These are phyloP conservation scores for Coenonympha arcania DNA, from an alignment of 2,888 invertebrate genomes.

Conservation along the genomic window DNA sequence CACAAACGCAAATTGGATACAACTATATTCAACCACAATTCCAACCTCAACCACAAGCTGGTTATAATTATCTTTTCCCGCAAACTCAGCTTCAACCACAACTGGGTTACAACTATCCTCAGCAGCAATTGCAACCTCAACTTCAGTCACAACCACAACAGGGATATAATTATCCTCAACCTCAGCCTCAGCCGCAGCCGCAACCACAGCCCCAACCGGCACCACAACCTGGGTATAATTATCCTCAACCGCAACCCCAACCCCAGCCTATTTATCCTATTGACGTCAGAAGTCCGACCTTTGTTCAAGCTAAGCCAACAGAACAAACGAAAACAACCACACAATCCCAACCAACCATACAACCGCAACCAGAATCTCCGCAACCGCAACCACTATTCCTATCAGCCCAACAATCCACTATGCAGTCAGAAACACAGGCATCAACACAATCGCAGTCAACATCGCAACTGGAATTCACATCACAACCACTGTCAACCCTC, in stretches of 20 bases:
- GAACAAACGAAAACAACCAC: neutral
- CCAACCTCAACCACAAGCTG: neutral
- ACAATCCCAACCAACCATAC: slow-evolving; percentile 9
- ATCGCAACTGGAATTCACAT: neutral
- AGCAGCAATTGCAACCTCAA: too few relatives aligned
- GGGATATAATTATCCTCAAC: neutral
- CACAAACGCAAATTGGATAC: slow-evolving; percentile 1
- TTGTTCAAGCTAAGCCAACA: neutral
- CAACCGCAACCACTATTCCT: neutral
- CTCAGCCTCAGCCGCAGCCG: neutral
- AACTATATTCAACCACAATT: neutral
- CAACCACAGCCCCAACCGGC: neutral
- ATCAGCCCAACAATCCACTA: neutral
- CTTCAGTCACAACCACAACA: neutral
- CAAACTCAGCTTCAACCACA: neutral
- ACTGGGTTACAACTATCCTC: neutral
- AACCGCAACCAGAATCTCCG: slow-evolving; percentile 15
- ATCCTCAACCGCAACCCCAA: neutral
- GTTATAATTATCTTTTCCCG: neutral
- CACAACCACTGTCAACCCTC: neutral
- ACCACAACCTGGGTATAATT: neutral
- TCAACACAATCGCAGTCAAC: neutral
- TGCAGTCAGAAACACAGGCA: neutral
- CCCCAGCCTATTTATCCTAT: neutral
- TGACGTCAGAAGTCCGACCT: neutral